A percentile compares a stretch with the other conserved stretches of the same genome.
phyloP scores from a whole-genome alignment of 2,113 vertebrate genomes.

The Taxidea taxus region DNA sequence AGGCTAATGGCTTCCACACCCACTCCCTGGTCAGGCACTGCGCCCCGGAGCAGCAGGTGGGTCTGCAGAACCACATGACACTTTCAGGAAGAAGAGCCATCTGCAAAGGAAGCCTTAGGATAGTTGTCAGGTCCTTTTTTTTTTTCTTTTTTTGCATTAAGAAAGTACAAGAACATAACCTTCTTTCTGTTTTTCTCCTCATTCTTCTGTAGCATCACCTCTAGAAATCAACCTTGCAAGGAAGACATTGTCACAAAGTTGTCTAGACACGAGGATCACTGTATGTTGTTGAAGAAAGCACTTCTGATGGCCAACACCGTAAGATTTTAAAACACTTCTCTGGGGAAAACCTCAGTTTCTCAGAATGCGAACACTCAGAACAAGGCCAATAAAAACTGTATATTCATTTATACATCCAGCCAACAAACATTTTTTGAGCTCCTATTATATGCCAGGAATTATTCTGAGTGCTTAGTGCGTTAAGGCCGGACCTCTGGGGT shows the following conservation, averaged over 20 bases:
- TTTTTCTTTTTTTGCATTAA: not conserved
- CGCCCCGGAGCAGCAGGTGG: rapidly evolving
- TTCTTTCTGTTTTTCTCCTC: not conserved
- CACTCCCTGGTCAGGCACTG: rapidly evolving
- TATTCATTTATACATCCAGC: not conserved
- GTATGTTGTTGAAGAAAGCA: slow-evolving; percentile 74
- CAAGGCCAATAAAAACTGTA: not conserved
- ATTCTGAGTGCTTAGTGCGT: not conserved
- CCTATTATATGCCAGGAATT: not conserved
- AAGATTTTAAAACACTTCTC: slow-evolving; percentile 2
- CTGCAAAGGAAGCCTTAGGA: rapidly evolving
- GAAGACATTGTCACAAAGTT: slow-evolving; percentile 70
- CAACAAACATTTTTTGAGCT: not conserved
- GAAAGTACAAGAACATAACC: not conserved
- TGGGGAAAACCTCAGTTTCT: not conserved
- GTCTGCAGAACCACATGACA: rapidly evolving
- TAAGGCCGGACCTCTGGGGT: not conserved
- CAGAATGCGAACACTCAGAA: not conserved
- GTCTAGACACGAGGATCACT: slow-evolving; percentile 56
- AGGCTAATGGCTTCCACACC: rapidly evolving
- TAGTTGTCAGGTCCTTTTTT: not conserved
- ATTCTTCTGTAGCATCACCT: not conserved
- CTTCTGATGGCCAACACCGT: slow-evolving; percentile 66
- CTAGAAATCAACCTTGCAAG: not conserved
- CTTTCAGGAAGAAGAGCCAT: not conserved